Evolutionary conservation across 2,888 invertebrate species (phyloP).

Genomic region (Orgyia antiqua): DNA sequence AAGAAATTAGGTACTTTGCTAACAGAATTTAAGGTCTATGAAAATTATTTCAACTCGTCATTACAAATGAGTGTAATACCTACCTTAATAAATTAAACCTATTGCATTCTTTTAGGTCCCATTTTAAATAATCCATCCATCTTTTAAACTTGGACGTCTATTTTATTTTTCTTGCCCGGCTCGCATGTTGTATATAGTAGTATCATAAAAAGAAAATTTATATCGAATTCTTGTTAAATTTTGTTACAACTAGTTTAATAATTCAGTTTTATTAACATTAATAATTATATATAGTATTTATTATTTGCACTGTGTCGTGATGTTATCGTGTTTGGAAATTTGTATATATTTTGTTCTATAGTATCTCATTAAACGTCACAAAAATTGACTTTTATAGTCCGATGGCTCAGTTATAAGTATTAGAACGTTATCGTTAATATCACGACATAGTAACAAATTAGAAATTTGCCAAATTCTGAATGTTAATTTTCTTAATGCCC

Average conservation of each 20-base stretch:
- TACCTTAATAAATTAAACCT: too few relatives aligned
- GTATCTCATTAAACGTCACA: conserved; percentile 51
- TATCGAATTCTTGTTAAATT: conserved; percentile 68
- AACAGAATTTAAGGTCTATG: too few relatives aligned
- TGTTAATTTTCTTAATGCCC: conserved; percentile 52
- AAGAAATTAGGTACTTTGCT: too few relatives aligned
- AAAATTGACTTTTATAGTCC: conserved; percentile 39
- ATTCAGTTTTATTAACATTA: conserved; percentile 39
- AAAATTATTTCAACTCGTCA: too few relatives aligned
- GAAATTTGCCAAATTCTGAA: conserved; percentile 1
- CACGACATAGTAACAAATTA: conserved; percentile 31
- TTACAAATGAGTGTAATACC: too few relatives aligned
- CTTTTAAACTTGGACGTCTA: conserved; percentile 59
- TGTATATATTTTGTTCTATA: conserved; percentile 47
- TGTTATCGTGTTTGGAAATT: conserved; percentile 34
- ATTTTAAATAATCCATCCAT: conserved; percentile 62
- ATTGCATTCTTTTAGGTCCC: too few relatives aligned
- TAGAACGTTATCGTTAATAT: conserved; percentile 27
- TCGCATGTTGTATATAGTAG: conserved; percentile 70
- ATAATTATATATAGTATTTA: conserved; percentile 31
- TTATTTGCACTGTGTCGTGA: conserved; percentile 38
- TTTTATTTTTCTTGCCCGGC: conserved; percentile 69
- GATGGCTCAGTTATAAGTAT: conserved; percentile 27
- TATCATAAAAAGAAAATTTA: conserved; percentile 47
- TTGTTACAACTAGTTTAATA: conserved; percentile 67